phyloP scores from a whole-genome alignment of 2,113 vertebrate species.

The Ceyx cyanopectus region DNA sequence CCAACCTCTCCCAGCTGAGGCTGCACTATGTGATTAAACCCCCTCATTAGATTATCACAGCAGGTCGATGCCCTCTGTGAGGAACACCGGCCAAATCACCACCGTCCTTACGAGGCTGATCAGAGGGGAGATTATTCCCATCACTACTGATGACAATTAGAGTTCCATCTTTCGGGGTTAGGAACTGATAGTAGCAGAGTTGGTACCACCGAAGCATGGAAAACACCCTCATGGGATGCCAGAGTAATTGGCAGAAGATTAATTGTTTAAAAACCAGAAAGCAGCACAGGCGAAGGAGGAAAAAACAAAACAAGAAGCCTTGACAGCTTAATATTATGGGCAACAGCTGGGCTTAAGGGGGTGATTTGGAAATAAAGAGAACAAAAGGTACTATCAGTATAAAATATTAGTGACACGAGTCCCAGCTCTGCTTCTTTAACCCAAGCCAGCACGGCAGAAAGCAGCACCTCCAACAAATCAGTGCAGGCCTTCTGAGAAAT shows the following conservation, averaged over 20 bases:
- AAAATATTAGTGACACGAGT: background rate
- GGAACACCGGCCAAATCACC: background rate
- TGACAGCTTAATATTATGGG: background rate
- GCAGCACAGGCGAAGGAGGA: slow-evolving; percentile 3
- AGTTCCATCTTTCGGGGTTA: slow-evolving; percentile 19
- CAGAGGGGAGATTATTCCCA: slow-evolving; percentile 7
- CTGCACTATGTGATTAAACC: background rate
- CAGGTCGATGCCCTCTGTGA: background rate
- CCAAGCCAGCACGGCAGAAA: background rate
- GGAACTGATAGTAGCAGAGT: slow-evolving; percentile 23
- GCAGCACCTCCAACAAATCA: background rate
- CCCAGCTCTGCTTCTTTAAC: background rate
- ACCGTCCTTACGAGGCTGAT: background rate
- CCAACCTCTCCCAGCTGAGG: background rate
- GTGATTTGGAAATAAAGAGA: slow-evolving; percentile 8
- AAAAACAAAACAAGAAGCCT: background rate
- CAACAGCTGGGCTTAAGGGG: background rate
- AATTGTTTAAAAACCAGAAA: slow-evolving; percentile 55
- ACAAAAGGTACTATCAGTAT: slow-evolving; percentile 9
- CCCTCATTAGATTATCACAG: background rate
- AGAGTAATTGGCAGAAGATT: slow-evolving; percentile 60
- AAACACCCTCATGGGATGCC: slow-evolving; percentile 42
- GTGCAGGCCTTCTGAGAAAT: background rate
- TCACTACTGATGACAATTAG: slow-evolving; percentile 11
- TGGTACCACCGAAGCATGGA: slow-evolving; percentile 35